These are phyloP conservation scores for Prinia subflava DNA, from an alignment of 2,113 vertebrate species.

Conservation along the genomic window DNA sequence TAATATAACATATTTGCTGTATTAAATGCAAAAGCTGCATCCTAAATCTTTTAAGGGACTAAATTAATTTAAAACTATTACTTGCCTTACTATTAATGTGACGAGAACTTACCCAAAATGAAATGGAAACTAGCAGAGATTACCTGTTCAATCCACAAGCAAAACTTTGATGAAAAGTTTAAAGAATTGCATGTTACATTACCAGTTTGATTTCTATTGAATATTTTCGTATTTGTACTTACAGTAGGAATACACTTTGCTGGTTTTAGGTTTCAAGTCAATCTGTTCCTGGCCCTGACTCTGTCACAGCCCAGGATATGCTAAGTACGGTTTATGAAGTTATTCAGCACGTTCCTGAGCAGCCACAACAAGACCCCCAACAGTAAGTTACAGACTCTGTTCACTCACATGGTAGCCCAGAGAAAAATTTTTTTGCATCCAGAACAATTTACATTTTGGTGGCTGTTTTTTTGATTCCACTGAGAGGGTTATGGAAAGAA, in stretches of 20 bases:
- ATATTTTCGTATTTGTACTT: neutral
- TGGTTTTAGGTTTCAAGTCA: constrained; percentile 62
- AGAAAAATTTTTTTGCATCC: neutral
- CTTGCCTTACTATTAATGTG: neutral
- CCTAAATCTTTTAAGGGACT: neutral
- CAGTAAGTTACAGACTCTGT: constrained; percentile 61
- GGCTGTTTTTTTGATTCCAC: neutral
- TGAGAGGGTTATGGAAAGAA: neutral
- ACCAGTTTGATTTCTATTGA: neutral
- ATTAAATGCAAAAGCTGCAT: neutral
- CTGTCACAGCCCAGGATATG: constrained; percentile 43
- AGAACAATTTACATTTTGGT: neutral
- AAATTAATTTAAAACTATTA: neutral
- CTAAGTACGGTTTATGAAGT: constrained; percentile 75
- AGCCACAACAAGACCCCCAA: constrained; percentile 28
- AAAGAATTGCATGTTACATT: neutral
- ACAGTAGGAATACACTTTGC: neutral
- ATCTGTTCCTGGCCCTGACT: constrained; percentile 30
- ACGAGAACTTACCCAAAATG: neutral
- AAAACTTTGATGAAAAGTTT: neutral
- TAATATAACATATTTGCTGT: neutral
- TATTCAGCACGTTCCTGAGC: constrained; percentile 74
- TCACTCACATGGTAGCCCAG: neutral
- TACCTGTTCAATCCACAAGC: neutral
- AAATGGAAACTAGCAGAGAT: neutral